These are phyloP conservation scores for Hipparchia semele DNA, from an alignment of 2,888 invertebrate species.

Conservation along the genomic window DNA sequence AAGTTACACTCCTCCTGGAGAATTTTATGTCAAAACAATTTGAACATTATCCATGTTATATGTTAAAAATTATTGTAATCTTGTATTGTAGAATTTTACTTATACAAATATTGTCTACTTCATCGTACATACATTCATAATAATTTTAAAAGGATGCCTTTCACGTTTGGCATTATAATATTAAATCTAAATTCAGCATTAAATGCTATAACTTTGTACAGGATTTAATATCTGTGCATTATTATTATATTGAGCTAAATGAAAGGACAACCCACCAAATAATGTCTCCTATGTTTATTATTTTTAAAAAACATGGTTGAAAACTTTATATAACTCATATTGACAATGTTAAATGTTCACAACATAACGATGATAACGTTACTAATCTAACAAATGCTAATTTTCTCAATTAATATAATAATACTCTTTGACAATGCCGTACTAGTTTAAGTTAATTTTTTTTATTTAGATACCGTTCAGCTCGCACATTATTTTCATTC, in stretches of 20 bases:
- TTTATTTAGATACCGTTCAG: conserved; percentile 9
- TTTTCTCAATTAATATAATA: not conserved
- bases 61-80: conserved; percentile 18
- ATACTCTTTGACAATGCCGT: not conserved
- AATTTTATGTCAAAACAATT: conserved; percentile 3
- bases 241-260: not conserved
- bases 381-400: not conserved
- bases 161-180: conserved; percentile 21
- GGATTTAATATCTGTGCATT: conserved; percentile 19
- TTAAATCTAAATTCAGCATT: conserved; percentile 29
- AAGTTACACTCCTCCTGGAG: not conserved
- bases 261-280: not conserved
- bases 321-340: too few species aligned
- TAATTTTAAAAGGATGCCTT: conserved; percentile 25
- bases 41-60: conserved; percentile 2
- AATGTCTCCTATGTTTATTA: not conserved
- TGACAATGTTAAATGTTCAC: too few species aligned
- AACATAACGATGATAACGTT: too few species aligned
- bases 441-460: not conserved
- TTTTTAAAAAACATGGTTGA: not conserved
- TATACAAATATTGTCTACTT: conserved; percentile 75
- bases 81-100: conserved; percentile 45
- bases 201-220: conserved; percentile 33
- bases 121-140: conserved; percentile 31
- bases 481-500: conserved; percentile 7